Base-by-base conservation (phyloP, 2,888 invertebrate species). In the Conchocele bisecta region DNA sequence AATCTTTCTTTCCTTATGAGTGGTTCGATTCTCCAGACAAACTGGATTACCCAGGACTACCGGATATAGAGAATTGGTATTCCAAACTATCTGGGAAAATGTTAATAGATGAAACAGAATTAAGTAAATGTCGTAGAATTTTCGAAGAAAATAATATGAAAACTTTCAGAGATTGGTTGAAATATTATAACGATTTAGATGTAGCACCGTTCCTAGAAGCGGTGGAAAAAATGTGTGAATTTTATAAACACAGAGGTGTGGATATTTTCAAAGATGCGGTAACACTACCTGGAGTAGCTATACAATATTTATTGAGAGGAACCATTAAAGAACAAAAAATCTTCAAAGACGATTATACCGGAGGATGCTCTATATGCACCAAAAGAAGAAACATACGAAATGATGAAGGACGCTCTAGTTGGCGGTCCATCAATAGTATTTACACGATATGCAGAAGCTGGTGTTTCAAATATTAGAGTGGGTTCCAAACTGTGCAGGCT, bases 221-320 rank as follows among this genome's bases (percentile, higher is more conserved):
- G 6, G 57, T 57, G 29, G 42, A 29, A 28, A 28, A 22, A 24
- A 22, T 41, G 9, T 3, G 20, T 9, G 1, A 3, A 5, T 31
- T n/a, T 44, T 57, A 20, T 44, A 3, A 24, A 2, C n/a, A 57
- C 13, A 57, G 26, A 7, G 44, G 11, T 4, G 4, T 57, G 7
- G 57, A 57, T 22, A 22, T 57, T 20, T 57, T 57, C 20, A 57
- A 42, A 44, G 31, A 42, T 7, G n/a, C 2, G 17, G 22, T 57
- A 22, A 44, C 44, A 7, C 11, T 57, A 13, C 42, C 57, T 22
- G 57, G 57, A n/a, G n/a, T 31, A 2, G 42, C 57, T 4, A 42
- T 42, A 20, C 28, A 57, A 42, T n/a, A n/a, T n/a, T n/a, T n/a
- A n/a, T n/a, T n/a, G n/a, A n/a, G n/a, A n/a, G n/a, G n/a, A n/a